These are phyloP conservation scores for Heliconius ismenius DNA, from an alignment of 2,888 invertebrate genomes.

Conservation along the genomic window DNA sequence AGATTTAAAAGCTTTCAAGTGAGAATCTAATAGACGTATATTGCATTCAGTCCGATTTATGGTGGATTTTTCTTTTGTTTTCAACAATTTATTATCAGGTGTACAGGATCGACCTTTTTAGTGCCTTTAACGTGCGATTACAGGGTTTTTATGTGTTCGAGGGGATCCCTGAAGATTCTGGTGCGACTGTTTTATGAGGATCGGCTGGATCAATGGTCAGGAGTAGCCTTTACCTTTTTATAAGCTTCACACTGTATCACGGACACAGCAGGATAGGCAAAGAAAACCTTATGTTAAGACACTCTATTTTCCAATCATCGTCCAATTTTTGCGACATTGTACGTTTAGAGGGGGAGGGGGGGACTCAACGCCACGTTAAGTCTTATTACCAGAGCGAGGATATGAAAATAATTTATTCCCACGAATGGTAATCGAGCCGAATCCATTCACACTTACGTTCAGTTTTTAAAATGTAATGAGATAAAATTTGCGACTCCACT, in stretches of 20 bases:
- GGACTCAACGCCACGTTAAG: background rate
- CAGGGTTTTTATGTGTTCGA: constrained; percentile 46
- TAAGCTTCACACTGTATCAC: background rate
- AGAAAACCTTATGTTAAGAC: background rate
- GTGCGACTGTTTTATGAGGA: constrained; percentile 15
- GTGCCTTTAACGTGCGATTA: constrained; percentile 56
- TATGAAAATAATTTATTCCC: too few species aligned
- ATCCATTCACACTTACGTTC: too few species aligned
- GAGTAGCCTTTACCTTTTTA: background rate
- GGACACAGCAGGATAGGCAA: background rate
- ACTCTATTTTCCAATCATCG: background rate
- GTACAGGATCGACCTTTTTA: constrained; percentile 55
- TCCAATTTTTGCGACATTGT: background rate
- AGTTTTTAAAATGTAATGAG: too few species aligned
- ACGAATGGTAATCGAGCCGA: too few species aligned
- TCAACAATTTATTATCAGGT: constrained; percentile 66
- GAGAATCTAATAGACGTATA: constrained; percentile 78
- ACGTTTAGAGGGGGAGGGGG: background rate
- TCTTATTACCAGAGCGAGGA: background rate
- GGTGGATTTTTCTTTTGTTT: constrained; percentile 76
- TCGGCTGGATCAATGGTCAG: background rate
- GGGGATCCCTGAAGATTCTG: constrained; percentile 32
- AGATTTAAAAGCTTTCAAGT: constrained; percentile 76
- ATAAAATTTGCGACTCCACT: too few species aligned
- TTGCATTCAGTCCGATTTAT: constrained; percentile 76